phyloP scores from a whole-genome alignment of 1,140 invertebrate genomes.

The Propsilocerus akamusi region DNA sequence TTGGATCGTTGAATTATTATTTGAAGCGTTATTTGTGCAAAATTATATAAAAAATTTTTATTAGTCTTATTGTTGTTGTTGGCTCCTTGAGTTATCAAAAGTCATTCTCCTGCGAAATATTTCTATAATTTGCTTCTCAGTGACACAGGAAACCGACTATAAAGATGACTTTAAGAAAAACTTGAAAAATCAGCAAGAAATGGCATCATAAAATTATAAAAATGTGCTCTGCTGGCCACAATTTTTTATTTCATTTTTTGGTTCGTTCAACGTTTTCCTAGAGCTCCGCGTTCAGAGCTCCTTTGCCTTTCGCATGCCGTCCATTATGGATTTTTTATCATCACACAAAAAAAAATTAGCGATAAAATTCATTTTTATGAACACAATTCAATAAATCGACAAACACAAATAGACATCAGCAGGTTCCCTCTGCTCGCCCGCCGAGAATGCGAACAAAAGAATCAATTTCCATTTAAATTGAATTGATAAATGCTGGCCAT shows the following conservation, averaged over 20 bases:
- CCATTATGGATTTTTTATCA: neutral
- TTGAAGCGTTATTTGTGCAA: too few species aligned
- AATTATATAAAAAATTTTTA: too few species aligned
- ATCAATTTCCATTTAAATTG: slow-evolving; percentile 4
- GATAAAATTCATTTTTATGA: slow-evolving; percentile 1
- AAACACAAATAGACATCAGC: neutral
- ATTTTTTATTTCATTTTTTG: neutral
- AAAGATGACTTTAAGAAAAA: too few species aligned
- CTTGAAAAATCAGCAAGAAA: too few species aligned
- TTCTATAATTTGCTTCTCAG: too few species aligned
- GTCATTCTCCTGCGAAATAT: too few species aligned
- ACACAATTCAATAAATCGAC: neutral
- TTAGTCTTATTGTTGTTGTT: too few species aligned
- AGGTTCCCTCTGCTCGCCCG: neutral
- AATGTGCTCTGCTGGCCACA: neutral
- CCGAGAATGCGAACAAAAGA: neutral
- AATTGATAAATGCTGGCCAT: neutral
- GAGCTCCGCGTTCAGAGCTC: too few species aligned
- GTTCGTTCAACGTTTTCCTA: too few species aligned
- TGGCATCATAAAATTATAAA: neutral
- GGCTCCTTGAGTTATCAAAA: too few species aligned
- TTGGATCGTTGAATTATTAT: too few species aligned
- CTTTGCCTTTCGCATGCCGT: neutral
- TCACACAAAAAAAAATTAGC: neutral
- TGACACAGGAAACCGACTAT: too few species aligned